A percentile compares a stretch with the other conserved stretches of the same genome.
Conservation (phyloP, 2,113 vertebrate species). For the Parotia lawesii region DNA sequence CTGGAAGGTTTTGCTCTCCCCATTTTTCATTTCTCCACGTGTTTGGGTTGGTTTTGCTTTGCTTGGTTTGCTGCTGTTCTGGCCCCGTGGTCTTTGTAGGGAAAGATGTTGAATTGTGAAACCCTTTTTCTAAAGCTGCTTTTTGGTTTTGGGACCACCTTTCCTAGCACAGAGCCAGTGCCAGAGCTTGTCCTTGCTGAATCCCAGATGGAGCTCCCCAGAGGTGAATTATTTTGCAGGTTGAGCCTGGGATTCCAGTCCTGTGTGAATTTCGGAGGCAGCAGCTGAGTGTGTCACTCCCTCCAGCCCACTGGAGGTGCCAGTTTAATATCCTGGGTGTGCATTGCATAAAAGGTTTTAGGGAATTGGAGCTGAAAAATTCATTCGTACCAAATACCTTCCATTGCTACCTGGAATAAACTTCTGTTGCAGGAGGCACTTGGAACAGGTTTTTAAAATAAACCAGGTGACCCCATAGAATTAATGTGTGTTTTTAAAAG, state of each 20-base stretch:
- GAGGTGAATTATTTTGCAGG: background rate
- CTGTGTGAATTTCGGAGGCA: rapidly evolving
- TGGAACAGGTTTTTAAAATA: background rate
- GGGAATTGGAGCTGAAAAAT: background rate
- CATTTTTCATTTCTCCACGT: background rate
- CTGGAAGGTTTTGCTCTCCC: background rate
- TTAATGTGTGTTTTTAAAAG: background rate
- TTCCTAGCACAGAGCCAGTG: background rate
- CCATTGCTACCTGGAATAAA: background rate
- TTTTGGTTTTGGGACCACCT: background rate
- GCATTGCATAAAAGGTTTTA: rapidly evolving
- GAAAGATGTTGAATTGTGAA: background rate
- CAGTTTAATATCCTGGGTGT: background rate
- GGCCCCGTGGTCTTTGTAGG: background rate
- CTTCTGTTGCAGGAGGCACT: rapidly evolving
- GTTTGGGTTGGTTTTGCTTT: background rate
- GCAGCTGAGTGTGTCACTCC: background rate
- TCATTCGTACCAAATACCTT: background rate
- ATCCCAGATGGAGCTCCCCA: background rate
- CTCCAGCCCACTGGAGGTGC: background rate
- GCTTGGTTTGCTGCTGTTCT: background rate
- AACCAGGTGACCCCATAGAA: background rate
- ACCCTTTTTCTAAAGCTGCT: background rate
- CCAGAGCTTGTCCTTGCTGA: background rate
- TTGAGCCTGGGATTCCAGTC: background rate